Base-by-base conservation (phyloP, 2,888 invertebrate genomes). In the Caprella mutica region DNA sequence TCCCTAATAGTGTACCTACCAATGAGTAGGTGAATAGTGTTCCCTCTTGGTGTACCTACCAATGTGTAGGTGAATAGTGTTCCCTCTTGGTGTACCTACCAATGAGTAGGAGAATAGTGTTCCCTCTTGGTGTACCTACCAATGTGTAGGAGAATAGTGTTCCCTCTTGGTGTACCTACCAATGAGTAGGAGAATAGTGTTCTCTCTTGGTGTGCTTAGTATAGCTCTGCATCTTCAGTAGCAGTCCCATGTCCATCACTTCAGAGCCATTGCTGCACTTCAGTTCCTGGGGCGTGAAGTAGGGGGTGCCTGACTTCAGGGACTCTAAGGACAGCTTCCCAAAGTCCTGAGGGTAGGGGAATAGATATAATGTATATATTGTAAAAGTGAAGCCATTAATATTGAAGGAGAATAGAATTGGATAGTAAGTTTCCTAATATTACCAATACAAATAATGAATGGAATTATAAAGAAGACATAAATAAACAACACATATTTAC, bases 271-370 rank as follows among this genome's bases (percentile, higher is more conserved):
- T 71, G 1, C 72, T 70, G 46, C 74, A 73, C 52, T 75, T 69
- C n/a, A 78, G 71, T 65, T 78, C 78, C 1, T 74, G 69, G 61
- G 77, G 74, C 3, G 75, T 75, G 66, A 77, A 77, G 59, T 72
- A 73, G 48, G 75, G 74, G 40, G 75, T 71, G 48, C 73, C 74
- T 61, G 74, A 74, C 66, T 77, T 74, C 30, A 78, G 68, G 29
- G 75, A 75, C 40, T 76, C 74, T 39, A 78, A 67, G 1, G 77
- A 73, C 42, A 78, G 68, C 61, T 77, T 74, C 2, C 78, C 78
- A 62, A 78, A 73, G 66, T 78, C 78, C 42, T 77, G 75, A 21
- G 77, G 71, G 9, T 76, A 39, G 14, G 30, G 43, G 17, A 38
- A 17, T 4, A 38, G 19, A 17, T 38, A 38, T 17, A 4, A 4